These are phyloP conservation scores for Tachysurus fulvidraco DNA, from an alignment of 2,113 vertebrate genomes.

Conservation along the genomic window DNA sequence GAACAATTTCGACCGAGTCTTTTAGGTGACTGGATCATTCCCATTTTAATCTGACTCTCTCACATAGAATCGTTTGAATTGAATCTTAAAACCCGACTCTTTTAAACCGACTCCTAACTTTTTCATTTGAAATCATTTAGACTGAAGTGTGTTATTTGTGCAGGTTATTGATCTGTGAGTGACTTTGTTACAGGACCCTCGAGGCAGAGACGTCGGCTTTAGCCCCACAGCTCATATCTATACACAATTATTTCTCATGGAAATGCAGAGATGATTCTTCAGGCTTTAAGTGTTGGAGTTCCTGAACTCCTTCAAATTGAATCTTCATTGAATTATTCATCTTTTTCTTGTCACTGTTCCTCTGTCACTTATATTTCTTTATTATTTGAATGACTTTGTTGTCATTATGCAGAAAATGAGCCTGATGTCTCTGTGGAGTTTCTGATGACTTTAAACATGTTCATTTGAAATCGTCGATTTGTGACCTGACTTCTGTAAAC, in stretches of 20 bases:
- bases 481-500: not conserved
- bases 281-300: not conserved
- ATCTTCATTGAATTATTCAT: too few relatives aligned
- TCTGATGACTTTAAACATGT: not conserved
- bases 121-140: too few relatives aligned
- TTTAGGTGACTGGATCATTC: too few relatives aligned
- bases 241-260: slow-evolving; percentile 26
- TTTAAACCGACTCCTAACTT: not conserved
- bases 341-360: too few relatives aligned
- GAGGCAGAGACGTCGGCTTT: not conserved
- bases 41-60: not conserved
- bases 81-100: not conserved
- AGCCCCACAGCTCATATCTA: not conserved
- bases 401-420: too few relatives aligned
- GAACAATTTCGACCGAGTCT: too few relatives aligned
- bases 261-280: slow-evolving; percentile 10
- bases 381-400: too few relatives aligned
- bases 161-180: slow-evolving; percentile 14
- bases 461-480: not conserved
- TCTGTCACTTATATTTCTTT: too few relatives aligned
- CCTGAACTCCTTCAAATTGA: not conserved
- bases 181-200: not conserved
- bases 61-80: not conserved
- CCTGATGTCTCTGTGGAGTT: too few relatives aligned
- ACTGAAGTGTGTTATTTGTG: not conserved